phyloP scores from a whole-genome alignment of 2,888 invertebrate genomes.

The Sarcophaga rosellei region DNA sequence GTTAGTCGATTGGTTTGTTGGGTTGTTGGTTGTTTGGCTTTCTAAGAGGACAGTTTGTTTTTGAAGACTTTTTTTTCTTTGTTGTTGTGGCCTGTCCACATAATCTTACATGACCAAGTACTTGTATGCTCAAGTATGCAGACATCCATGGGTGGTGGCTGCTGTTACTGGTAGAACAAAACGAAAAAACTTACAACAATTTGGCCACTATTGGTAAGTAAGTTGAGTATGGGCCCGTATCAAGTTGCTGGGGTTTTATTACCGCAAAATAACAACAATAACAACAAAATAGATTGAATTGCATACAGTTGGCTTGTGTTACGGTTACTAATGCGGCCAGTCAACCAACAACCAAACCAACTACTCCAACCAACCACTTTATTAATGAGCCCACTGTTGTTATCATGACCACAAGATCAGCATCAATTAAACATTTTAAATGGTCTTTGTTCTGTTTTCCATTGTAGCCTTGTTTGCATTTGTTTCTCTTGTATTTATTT shows the following conservation, averaged over 20 bases:
- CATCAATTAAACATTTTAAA: slow-evolving; percentile 68
- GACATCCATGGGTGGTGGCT: slow-evolving; percentile 67
- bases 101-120: slow-evolving; percentile 43
- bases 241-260: slow-evolving; percentile 11
- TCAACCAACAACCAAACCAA: not conserved
- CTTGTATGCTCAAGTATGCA: slow-evolving; percentile 54
- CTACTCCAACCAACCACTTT: slow-evolving; percentile 53
- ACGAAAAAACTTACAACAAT: slow-evolving; percentile 25
- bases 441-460: slow-evolving; percentile 55
- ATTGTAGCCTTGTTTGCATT: slow-evolving; percentile 11
- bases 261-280: not conserved
- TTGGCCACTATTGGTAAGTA: slow-evolving; percentile 3
- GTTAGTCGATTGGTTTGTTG: not conserved
- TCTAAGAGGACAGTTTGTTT: slow-evolving; percentile 14
- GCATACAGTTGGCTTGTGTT: slow-evolving; percentile 49
- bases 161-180: slow-evolving; percentile 18
- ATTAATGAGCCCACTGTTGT: slow-evolving; percentile 65
- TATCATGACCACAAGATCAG: slow-evolving; percentile 65
- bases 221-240: not conserved
- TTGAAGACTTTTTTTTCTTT: not conserved
- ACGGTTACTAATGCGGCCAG: slow-evolving; percentile 1
- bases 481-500: not conserved
- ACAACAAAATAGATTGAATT: slow-evolving; percentile 17
- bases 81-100: slow-evolving; percentile 26
- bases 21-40: not conserved